Conservation (phyloP, 2,797 vertebrate species). For the Premnoplex brunnescens region DNA sequence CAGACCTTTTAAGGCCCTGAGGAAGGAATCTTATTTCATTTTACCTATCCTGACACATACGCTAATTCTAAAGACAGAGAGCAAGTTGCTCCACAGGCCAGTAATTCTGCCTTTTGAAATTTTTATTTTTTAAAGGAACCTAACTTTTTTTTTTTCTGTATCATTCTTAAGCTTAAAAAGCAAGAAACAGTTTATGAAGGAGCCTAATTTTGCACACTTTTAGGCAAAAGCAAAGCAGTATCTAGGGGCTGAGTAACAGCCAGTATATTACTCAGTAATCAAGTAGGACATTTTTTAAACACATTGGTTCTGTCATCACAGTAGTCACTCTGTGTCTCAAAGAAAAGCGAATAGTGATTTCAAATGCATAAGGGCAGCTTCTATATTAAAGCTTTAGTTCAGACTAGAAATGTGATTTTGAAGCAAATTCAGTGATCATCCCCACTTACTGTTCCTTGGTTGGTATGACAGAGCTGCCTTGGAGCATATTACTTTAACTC, state of each 20-base stretch:
- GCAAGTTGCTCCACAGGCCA: neutral
- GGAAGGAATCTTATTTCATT: neutral
- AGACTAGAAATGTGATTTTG: constrained; percentile 31
- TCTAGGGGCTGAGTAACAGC: neutral
- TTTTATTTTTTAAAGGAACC: neutral
- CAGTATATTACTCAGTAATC: neutral
- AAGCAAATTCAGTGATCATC: constrained; percentile 1
- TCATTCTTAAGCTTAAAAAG: neutral
- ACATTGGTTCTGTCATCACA: neutral
- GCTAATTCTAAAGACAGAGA: neutral
- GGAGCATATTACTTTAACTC: neutral
- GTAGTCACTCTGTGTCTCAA: neutral
- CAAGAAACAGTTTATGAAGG: neutral
- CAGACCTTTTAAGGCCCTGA: neutral
- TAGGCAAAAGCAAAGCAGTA: neutral
- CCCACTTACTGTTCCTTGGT: neutral
- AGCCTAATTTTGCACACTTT: neutral
- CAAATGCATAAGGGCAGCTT: neutral
- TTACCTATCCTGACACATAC: neutral
- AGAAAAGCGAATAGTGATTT: neutral
- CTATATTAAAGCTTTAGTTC: neutral
- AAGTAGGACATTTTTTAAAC: neutral
- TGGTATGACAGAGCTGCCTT: neutral
- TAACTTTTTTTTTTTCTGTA: neutral
- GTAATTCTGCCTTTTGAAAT: neutral